Evolutionary conservation across 2,888 invertebrate genomes (phyloP), one percentile per base, ranked within the genome.

Genomic region (Lathronympha strigana): DNA sequence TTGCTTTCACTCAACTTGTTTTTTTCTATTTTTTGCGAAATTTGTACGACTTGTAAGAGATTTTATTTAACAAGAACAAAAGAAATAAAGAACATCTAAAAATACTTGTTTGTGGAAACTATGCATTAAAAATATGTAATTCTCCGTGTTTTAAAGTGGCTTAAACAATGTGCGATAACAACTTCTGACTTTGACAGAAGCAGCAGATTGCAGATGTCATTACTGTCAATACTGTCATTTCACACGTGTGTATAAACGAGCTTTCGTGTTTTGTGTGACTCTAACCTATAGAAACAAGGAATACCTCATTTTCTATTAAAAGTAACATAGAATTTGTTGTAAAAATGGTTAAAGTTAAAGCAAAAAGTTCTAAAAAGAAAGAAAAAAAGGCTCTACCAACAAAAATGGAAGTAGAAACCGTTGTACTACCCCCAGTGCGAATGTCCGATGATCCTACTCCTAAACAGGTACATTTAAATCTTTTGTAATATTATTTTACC

Each of bases 381-480:
- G 80, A 81, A 67, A 82, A 75, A 58, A 72, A 79, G 62, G 70
- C 79, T 40, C 81, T 83, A 68, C 82, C 88, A 62, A 83, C 90
- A 21, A 80, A 93, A 61, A 76, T 77, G 67, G 76, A 76, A 61
- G 81, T 81, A 25, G 83, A 90, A 67, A 83, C 87, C 81, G 83
- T 82, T 19, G 77, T 76, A 13, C 74, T 92, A 54, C 94, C 95
- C 8, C 83, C 94, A 4, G 93, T 94, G 66, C 92, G 96, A 77
- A 90, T 92, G 76, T 97, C 97, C 0, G 95, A 96, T 81, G 96
- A 96, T 75, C 94, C 94, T 0, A 73, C 93, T 50, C 93, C 94
- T 0, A 95, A 94, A 86, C 96, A 95, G 93, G 96, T 95, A 90
- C 68, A 17, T 50, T 17, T n/a, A 40, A 8, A 6, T 36, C 45